Base-by-base conservation (phyloP, 2,797 vertebrate genomes). In the Danio aesculapii region DNA sequence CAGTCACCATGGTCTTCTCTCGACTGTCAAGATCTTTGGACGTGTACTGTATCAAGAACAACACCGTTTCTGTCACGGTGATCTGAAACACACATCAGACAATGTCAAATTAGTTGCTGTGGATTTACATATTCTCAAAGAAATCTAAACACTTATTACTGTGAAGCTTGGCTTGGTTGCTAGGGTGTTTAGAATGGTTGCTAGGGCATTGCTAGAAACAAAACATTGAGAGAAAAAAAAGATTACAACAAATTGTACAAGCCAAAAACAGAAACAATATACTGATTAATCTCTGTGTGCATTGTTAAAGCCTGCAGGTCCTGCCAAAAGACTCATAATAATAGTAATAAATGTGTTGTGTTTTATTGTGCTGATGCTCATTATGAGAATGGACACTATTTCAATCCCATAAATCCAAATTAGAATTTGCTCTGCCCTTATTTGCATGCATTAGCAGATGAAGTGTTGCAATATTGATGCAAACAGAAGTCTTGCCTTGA, bases 21-120 rank as follows among this genome's bases (percentile, higher is more conserved):
- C 96, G 96, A 61, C 94, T 96, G 93, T 98, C 97, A 81, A 97
- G 98, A 92, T 99, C 97, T 92, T 96, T 97, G 82, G 97, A 98
- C 30, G 96, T 98, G 92, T 98, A 96, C 91, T 99, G 97, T 89
- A 99, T 95, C 90, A 98, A 95, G 94, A 99, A 99, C 87, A 98
- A 95, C 83, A 96, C 96, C 0, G 97, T 97, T 92, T 99, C 98
- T 84, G 96, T 97, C 86, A 97, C 88, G 61, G 96, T 97, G 90
- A 99, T 98, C 98, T 99, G 91, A 69, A 90, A 79, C 62, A 92
- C 85, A 87, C 86, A 88, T 81, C 57, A 89, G 67, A 89, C 84
- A 87, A 59, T 59, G 89, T 85, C 84, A 88, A 79, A 39, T 64
- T 19, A 70, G 59, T 61, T 7, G 72, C 39, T 43, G 41, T 1